Evolutionary conservation across 1,140 invertebrate genomes (phyloP).

Genomic region (Vanessa tameamea): DNA sequence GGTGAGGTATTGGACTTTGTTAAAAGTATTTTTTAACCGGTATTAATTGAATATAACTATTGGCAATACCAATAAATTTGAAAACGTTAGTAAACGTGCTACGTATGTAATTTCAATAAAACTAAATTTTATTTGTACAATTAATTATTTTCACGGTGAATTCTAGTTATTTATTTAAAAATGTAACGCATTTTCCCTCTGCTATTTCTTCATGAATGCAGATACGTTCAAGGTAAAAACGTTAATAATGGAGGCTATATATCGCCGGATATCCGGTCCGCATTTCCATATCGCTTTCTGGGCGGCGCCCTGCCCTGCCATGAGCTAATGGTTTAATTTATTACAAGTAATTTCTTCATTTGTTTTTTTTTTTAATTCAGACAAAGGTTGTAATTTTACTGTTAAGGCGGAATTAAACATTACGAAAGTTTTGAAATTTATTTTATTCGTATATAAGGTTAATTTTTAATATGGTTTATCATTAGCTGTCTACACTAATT

Average conservation of each 20-base stretch:
- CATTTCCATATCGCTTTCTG: constrained; percentile 58
- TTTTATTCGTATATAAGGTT: neutral
- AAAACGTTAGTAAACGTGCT: too few species aligned
- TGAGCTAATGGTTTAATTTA: constrained; percentile 42
- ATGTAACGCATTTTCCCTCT: constrained; percentile 11
- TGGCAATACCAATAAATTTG: too few species aligned
- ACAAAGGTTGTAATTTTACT: constrained; percentile 8
- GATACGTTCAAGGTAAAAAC: constrained; percentile 37
- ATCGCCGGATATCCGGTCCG: constrained; percentile 60
- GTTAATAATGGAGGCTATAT: constrained; percentile 47
- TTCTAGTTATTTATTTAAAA: neutral
- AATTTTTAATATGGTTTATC: neutral
- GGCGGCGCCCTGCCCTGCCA: constrained; percentile 36
- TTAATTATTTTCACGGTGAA: neutral
- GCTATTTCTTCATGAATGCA: constrained; percentile 25
- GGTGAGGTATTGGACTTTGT: too few species aligned
- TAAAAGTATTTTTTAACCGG: too few species aligned
- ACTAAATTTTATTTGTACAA: too few species aligned
- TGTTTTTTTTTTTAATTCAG: constrained; percentile 10
- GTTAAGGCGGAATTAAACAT: too few species aligned
- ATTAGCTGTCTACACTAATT: too few species aligned
- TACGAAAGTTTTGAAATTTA: too few species aligned
- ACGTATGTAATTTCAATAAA: too few species aligned
- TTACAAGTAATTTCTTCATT: constrained; percentile 34
- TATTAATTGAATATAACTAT: too few species aligned